A percentile compares a stretch with the other conserved stretches of the same genome.
These are phyloP conservation scores for Antheraea pernyi DNA, from an alignment of 1,140 invertebrate genomes.

Conservation along the genomic window DNA sequence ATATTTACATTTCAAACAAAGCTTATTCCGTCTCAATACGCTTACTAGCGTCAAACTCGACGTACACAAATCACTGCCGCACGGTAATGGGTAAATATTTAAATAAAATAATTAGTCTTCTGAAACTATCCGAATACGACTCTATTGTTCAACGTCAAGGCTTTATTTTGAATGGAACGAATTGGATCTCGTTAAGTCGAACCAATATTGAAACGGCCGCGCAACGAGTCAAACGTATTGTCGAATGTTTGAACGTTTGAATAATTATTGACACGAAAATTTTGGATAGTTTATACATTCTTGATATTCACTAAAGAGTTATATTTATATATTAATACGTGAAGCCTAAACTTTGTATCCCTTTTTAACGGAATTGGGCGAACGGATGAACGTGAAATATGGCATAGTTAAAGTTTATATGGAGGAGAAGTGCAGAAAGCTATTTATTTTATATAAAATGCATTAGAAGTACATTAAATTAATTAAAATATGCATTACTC, in stretches of 20 bases:
- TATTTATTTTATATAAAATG: no score
- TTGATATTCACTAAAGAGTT: no score
- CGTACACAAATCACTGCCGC: constrained; percentile 5
- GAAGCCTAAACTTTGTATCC: no score
- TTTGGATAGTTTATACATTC: background rate
- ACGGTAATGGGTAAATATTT: constrained; percentile 42
- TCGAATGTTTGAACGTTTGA: constrained; percentile 27
- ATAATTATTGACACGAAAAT: constrained; percentile 13
- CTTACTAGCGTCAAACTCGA: background rate
- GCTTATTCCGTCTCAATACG: constrained; percentile 2
- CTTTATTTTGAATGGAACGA: constrained; percentile 8
- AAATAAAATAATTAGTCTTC: constrained; percentile 39
- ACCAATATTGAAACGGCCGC: constrained; percentile 33
- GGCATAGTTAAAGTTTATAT: no score
- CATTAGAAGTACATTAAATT: no score
- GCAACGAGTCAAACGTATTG: constrained; percentile 27
- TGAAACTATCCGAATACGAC: constrained; percentile 3
- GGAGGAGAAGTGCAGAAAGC: no score
- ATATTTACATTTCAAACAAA: background rate
- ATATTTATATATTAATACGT: no score
- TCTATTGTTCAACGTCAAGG: constrained; percentile 18
- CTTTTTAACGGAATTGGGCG: no score
- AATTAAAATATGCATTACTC: no score
- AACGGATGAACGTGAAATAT: no score
- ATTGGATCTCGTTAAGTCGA: constrained; percentile 29